phyloP scores from a whole-genome alignment of 2,797 vertebrate genomes.

The Dallia pectoralis region DNA sequence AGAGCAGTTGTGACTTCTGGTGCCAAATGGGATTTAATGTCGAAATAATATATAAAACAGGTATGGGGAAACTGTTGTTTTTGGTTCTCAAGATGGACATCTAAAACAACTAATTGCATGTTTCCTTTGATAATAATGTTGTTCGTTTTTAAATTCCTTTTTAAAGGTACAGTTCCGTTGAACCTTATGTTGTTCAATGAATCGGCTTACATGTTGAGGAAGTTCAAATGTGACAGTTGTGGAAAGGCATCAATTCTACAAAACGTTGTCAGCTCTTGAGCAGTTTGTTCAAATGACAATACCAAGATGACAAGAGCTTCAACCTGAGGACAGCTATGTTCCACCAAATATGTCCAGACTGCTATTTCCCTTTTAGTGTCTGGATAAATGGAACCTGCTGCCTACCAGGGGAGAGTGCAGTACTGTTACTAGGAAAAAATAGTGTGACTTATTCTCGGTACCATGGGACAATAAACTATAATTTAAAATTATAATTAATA shows the following conservation, averaged over 20 bases:
- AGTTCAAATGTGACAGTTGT: not conserved
- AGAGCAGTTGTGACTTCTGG: constrained; percentile 44
- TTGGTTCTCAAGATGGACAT: constrained; percentile 28
- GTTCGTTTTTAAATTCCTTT: constrained; percentile 10
- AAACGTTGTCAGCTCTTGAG: too few species aligned
- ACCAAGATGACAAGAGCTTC: too few species aligned
- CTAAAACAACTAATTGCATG: not conserved
- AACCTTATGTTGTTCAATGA: not conserved
- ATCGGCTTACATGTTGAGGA: not conserved
- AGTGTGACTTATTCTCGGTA: too few species aligned
- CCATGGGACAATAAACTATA: too few species aligned
- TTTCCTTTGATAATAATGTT: constrained; percentile 9
- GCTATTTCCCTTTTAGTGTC: too few species aligned
- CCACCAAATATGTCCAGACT: too few species aligned
- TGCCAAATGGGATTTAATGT: constrained; percentile 30
- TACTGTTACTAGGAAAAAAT: too few species aligned
- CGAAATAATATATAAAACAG: constrained; percentile 19
- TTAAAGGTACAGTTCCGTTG: not conserved
- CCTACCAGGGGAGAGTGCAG: too few species aligned
- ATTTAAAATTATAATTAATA: too few species aligned
- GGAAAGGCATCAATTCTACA: not conserved
- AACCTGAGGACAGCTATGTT: too few species aligned
- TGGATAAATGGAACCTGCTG: too few species aligned
- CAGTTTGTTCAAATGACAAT: too few species aligned
- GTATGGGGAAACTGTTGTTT: constrained; percentile 21